Percentiles rank a stretch among this genome's conserved stretches.
Evolutionary conservation across 2,113 vertebrate species (phyloP).

Genomic region (Megaceryle maxima): DNA sequence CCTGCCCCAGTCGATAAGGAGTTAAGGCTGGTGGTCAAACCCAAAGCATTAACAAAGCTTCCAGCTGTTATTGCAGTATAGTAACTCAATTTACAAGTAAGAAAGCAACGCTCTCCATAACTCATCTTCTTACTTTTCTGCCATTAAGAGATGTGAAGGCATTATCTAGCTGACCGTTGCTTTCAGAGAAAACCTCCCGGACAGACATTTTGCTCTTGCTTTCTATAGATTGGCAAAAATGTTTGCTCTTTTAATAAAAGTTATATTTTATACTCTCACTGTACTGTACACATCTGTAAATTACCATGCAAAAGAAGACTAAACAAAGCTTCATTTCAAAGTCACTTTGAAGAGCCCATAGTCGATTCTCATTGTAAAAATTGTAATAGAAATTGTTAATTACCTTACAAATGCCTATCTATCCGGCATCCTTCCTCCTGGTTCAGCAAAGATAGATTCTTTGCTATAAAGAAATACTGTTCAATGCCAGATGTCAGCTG

Average conservation of each 20-base stretch:
- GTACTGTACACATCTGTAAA: not conserved
- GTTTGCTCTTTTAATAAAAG: not conserved
- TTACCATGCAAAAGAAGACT: not conserved
- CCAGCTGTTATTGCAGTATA: not conserved
- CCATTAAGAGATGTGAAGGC: not conserved
- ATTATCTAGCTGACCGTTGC: not conserved
- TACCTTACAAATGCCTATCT: not conserved
- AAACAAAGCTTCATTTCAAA: not conserved
- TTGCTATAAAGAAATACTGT: not conserved
- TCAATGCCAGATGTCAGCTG: not conserved
- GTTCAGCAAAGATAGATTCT: not conserved
- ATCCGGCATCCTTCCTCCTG: not conserved
- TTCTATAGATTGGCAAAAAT: not conserved
- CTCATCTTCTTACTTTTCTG: not conserved
- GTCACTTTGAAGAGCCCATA: not conserved
- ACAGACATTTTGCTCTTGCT: not conserved
- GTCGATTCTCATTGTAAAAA: not conserved
- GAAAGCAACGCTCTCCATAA: not conserved
- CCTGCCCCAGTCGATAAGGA: rapidly evolving
- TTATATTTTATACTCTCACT: not conserved
- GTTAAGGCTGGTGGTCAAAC: not conserved
- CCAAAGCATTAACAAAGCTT: not conserved
- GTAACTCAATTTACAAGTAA: not conserved
- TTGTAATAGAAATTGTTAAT: not conserved
- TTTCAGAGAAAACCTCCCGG: not conserved